Percentiles rank a stretch among this genome's conserved stretches.
Conservation (phyloP, 2,797 vertebrate species). For the Crenuchus spilurus region DNA sequence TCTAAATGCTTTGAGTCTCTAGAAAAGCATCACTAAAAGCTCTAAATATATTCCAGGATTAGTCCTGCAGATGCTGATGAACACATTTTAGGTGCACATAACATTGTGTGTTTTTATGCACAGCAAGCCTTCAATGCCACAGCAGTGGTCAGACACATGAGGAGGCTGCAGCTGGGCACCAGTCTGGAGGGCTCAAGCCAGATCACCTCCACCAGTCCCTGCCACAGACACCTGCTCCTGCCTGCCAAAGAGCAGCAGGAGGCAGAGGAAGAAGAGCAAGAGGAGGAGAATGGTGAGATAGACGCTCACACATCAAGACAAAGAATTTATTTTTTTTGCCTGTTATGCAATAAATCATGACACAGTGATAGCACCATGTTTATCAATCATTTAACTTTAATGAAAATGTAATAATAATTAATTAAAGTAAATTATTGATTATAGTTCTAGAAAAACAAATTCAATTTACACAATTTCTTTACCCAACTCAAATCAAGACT, state of each 20-base stretch:
- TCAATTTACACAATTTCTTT: too few relatives aligned
- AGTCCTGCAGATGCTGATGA: not conserved
- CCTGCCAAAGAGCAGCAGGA: conserved; percentile 79
- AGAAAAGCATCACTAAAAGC: too few relatives aligned
- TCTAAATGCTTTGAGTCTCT: too few relatives aligned
- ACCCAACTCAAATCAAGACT: too few relatives aligned
- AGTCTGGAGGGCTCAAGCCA: conserved; percentile 88
- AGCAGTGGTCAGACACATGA: conserved; percentile 94
- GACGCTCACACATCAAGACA: conserved; percentile 67
- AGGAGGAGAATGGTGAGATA: conserved; percentile 76
- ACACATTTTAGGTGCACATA: not conserved
- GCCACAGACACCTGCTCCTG: conserved; percentile 79
- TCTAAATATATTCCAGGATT: not conserved
- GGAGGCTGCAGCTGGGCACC: conserved; percentile 91
- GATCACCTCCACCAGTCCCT: conserved; percentile 76
- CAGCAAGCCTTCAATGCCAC: conserved; percentile 99
- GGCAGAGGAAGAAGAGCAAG: conserved; percentile 76
- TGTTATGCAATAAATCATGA: not conserved
- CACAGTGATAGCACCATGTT: not conserved
- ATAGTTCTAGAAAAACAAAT: too few relatives aligned
- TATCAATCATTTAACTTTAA: not conserved
- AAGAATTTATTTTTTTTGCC: not conserved
- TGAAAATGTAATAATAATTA: not conserved
- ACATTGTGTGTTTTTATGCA: conserved; percentile 6
- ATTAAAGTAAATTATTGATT: too few relatives aligned